These are phyloP conservation scores for Acrobasis repandana DNA, from an alignment of 2,888 invertebrate species.

Conservation along the genomic window DNA sequence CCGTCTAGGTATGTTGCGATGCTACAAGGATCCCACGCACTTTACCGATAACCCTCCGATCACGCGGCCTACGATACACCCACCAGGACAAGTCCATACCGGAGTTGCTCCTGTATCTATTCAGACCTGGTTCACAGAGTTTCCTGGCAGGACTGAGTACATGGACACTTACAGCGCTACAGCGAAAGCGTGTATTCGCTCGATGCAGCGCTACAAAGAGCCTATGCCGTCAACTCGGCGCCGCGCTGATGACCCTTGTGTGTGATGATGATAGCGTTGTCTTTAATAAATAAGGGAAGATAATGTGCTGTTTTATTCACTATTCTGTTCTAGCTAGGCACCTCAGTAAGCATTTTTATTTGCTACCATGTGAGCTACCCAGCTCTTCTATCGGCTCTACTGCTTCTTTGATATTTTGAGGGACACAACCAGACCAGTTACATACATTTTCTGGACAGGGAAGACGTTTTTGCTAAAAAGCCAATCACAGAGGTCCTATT, in stretches of 20 bases:
- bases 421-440: too few relatives aligned
- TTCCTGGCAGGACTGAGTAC: conserved; percentile 84
- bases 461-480: too few relatives aligned
- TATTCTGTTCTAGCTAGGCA: too few relatives aligned
- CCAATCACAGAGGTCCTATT: too few relatives aligned
- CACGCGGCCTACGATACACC: conserved; percentile 81
- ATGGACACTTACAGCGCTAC: conserved; percentile 83
- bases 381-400: too few relatives aligned
- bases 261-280: conserved; percentile 42
- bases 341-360: too few relatives aligned
- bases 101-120: conserved; percentile 74
- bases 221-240: conserved; percentile 84
- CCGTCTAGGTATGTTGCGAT: conserved; percentile 79
- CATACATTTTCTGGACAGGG: too few relatives aligned
- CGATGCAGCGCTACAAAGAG: conserved; percentile 84
- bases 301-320: conserved; percentile 33
- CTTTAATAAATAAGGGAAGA: conserved; percentile 55
- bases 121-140: conserved; percentile 79
- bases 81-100: conserved; percentile 64
- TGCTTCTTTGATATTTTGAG: too few relatives aligned
- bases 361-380: too few relatives aligned
- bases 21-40: conserved; percentile 85
- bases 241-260: conserved; percentile 80
- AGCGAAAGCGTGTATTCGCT: conserved; percentile 83
- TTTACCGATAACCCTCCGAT: conserved; percentile 79